Evolutionary conservation across 2,797 vertebrate species (phyloP), one percentile per base, ranked within the genome.

Genomic region (Scarus forsteni): DNA sequence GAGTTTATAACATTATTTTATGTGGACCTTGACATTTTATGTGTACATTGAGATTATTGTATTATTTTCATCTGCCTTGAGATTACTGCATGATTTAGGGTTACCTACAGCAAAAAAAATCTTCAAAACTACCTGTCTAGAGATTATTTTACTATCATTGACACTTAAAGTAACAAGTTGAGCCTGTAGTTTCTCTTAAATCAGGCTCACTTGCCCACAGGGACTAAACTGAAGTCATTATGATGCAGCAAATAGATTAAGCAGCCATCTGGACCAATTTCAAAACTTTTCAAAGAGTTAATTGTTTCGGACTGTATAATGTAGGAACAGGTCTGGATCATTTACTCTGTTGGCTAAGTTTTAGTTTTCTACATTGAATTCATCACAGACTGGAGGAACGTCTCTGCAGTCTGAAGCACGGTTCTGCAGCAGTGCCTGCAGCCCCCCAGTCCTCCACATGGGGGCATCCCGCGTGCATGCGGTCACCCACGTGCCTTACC

Each of bases 401-500:
- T 59, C 12, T 39, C 44, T 57, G n/a, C 63, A 45, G 55, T 18
- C n/a, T 53, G 2, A 6, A 34, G 18, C 15, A 7, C 0, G 6
- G 7, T 53, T 38, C 46, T 60, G 73, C 67, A 48, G 73, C 67
- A 48, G 48, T 1, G 10, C 19, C 38, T 77, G 74, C 79, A 82
- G 56, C 3, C 0, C 60, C 6, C 16, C 13, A 2, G 0, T 35
- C 51, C 38, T 57, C 88, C 89, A 88, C 89, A 60, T 0, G 72
- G 57, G 64, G 85, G 82, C 77, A 67, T 58, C 59, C 45, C 27
- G 42, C 3, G 42, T 45, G 70, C 72, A 56, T 64, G 53, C 0
- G 13, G 42, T 61, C 56, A 8, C 53, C 53, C 63, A 39, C 5
- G 50, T 68, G 50, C 48, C 35, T 1, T 79, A 84, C 98, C 96